Conservation (phyloP, 2,797 vertebrate genomes). For the Nothura maculosa region DNA sequence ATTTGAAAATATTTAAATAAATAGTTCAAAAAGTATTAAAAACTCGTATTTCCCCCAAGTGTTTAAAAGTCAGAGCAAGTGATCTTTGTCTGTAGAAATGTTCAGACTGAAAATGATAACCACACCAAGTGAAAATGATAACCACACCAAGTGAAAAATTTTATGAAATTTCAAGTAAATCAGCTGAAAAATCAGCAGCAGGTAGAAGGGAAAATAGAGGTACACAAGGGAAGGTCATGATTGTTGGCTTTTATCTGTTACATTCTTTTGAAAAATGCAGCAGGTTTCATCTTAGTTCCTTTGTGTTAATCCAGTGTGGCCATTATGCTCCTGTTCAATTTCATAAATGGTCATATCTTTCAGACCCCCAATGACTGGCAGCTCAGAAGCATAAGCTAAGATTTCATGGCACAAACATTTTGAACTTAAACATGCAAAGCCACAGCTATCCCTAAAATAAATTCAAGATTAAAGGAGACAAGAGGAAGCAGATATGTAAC, state of each 20-base stretch:
- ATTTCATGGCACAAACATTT: constrained; percentile 34
- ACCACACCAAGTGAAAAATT: not conserved
- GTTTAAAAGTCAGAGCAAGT: not conserved
- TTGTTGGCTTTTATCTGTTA: not conserved
- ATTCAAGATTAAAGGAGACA: constrained; percentile 38
- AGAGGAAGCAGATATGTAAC: constrained; percentile 43
- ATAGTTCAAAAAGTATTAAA: not conserved
- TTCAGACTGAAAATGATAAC: not conserved
- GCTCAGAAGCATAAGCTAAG: not conserved
- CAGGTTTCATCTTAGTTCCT: not conserved
- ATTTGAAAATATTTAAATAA: constrained; percentile 33
- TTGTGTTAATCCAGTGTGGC: not conserved
- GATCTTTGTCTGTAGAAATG: not conserved
- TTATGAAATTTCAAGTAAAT: not conserved
- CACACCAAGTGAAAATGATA: not conserved
- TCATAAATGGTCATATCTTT: constrained; percentile 7
- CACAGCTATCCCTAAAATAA: constrained; percentile 19
- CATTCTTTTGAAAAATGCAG: not conserved
- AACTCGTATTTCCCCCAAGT: not conserved
- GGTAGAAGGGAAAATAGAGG: not conserved
- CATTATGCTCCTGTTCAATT: constrained; percentile 30
- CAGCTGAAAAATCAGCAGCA: not conserved
- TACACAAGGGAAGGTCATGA: not conserved
- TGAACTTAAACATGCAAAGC: constrained; percentile 16
- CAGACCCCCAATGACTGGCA: not conserved